These are phyloP conservation scores for Hoplias malabaricus DNA, from an alignment of 2,113 vertebrate species.

Conservation along the genomic window DNA sequence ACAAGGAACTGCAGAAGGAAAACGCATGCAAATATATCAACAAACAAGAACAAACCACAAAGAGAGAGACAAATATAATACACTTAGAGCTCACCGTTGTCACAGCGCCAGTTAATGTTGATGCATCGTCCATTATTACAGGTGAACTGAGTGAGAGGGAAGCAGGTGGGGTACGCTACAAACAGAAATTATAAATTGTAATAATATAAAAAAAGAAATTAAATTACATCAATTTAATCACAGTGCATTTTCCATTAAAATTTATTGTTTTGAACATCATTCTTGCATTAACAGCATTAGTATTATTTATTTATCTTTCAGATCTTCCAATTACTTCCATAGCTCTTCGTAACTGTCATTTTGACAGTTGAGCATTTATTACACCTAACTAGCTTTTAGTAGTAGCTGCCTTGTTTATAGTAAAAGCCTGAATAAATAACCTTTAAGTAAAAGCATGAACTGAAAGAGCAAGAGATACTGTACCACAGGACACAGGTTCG, in stretches of 20 bases:
- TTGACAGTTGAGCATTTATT: too few species aligned
- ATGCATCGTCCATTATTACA: constrained; percentile 98
- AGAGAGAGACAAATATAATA: neutral
- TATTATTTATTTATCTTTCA: too few species aligned
- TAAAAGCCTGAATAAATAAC: too few species aligned
- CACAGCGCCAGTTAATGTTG: constrained; percentile 97
- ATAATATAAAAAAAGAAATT: neutral
- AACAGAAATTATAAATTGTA: neutral
- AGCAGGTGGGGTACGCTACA: constrained; percentile 94
- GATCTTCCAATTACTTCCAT: too few species aligned
- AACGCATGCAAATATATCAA: neutral
- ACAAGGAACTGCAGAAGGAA: neutral
- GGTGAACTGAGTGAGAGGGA: constrained; percentile 96
- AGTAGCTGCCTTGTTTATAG: too few species aligned
- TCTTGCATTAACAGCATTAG: neutral
- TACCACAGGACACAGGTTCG: constrained; percentile 87
- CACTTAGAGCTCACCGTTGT: constrained; percentile 81
- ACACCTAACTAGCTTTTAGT: too few species aligned
- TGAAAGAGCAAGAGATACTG: neutral
- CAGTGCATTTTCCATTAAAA: too few species aligned
- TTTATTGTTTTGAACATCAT: too few species aligned
- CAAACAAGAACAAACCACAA: neutral
- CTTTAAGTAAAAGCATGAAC: too few species aligned
- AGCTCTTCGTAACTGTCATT: too few species aligned
- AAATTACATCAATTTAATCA: neutral